A percentile compares a stretch with the other conserved stretches of the same genome.
Evolutionary conservation across 2,113 vertebrate genomes (phyloP).

Genomic region (Elachura formosa): DNA sequence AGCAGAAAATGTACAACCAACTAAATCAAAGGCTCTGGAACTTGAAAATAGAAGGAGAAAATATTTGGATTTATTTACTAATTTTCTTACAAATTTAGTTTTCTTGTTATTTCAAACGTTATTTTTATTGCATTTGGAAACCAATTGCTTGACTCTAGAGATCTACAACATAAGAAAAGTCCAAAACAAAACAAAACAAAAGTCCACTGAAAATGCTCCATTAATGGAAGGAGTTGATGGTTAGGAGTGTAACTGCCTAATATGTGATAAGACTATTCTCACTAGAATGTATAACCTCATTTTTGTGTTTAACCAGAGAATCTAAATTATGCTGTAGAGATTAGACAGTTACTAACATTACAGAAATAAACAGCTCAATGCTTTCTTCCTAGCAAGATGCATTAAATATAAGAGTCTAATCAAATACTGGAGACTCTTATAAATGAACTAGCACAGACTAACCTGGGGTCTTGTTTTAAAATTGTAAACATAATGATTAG

Average conservation of each 20-base stretch:
- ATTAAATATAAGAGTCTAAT: slow-evolving; percentile 64
- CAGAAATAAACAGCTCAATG: neutral
- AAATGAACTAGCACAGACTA: slow-evolving; percentile 63
- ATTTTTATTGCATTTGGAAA: neutral
- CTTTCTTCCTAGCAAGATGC: neutral
- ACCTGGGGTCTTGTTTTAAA: slow-evolving; percentile 63
- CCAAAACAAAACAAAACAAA: slow-evolving; percentile 13
- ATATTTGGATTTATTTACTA: neutral
- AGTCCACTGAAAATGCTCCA: neutral
- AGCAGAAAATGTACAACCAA: neutral
- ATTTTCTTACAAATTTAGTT: neutral
- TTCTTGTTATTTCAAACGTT: neutral
- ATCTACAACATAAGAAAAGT: neutral
- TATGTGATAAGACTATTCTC: neutral
- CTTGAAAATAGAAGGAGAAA: neutral
- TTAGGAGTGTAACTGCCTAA: neutral
- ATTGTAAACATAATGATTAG: slow-evolving; percentile 67
- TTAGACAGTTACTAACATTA: neutral
- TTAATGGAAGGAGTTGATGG: neutral
- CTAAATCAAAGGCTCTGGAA: neutral
- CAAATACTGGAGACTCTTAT: slow-evolving; percentile 66
- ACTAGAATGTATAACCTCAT: neutral
- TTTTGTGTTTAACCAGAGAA: neutral
- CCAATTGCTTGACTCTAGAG: neutral
- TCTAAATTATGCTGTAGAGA: neutral